Percentiles rank a stretch among this genome's conserved stretches.
These are phyloP conservation scores for Catalaphyllia jardinei DNA, from an alignment of 64 coral and sea anemone species.

Conservation along the genomic window DNA sequence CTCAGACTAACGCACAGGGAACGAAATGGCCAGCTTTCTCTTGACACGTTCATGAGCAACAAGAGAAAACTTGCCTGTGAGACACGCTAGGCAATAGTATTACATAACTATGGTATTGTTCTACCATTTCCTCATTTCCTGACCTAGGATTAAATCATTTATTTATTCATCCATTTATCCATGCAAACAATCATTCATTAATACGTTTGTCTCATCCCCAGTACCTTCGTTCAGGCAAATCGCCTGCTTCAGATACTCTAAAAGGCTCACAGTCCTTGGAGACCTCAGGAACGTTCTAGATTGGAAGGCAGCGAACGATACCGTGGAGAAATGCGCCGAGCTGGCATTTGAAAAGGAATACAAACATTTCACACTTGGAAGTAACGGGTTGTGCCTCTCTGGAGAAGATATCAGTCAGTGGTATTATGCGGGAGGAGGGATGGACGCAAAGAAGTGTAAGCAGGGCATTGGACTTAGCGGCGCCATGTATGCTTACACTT, in stretches of 20 bases:
- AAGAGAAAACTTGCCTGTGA: no score
- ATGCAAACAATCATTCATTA: neutral
- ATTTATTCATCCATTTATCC: no score
- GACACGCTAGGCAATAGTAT: no score
- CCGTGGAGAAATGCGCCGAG: neutral
- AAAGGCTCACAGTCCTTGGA: neutral
- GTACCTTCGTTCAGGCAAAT: neutral
- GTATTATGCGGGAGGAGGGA: neutral
- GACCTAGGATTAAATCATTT: no score
- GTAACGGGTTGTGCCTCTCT: conserved; percentile 21
- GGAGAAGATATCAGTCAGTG: neutral
- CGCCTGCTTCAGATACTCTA: neutral
- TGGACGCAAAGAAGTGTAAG: neutral
- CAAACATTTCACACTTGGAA: conserved; percentile 22
- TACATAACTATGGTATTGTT: no score
- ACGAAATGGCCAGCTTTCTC: no score
- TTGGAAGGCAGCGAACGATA: neutral
- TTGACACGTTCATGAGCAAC: no score
- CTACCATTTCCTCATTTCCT: no score
- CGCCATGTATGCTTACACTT: neutral
- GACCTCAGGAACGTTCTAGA: neutral
- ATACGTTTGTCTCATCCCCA: neutral
- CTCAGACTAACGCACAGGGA: no score
- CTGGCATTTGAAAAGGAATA: conserved; percentile 20
- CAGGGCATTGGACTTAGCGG: neutral